These are phyloP conservation scores for Bombus haemorrhoidalis DNA, from an alignment of 1,140 invertebrate genomes.

Conservation along the genomic window DNA sequence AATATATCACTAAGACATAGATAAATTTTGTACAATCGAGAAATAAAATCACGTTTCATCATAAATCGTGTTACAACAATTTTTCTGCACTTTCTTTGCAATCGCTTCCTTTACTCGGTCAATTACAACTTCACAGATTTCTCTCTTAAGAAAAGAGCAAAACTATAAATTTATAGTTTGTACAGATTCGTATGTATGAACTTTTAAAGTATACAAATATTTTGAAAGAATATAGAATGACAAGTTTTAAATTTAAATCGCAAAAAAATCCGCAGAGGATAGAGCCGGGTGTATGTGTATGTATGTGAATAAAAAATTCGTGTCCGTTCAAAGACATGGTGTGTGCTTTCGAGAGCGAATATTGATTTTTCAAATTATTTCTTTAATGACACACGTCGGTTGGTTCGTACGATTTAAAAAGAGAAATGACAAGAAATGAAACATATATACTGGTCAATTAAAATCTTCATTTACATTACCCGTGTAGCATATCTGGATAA, in stretches of 20 bases:
- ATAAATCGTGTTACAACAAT: too few relatives aligned
- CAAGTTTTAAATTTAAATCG: not conserved
- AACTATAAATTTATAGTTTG: too few relatives aligned
- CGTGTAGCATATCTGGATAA: not conserved
- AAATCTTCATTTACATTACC: not conserved
- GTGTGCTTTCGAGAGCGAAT: not conserved
- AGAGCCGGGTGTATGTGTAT: too few relatives aligned
- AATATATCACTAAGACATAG: too few relatives aligned
- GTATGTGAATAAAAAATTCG: not conserved
- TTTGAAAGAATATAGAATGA: not conserved
- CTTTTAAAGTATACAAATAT: not conserved
- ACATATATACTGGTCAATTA: not conserved
- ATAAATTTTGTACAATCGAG: too few relatives aligned
- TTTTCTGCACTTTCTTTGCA: too few relatives aligned
- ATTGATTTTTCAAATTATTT: not conserved
- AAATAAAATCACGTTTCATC: too few relatives aligned
- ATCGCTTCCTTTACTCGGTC: too few relatives aligned
- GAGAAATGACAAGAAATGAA: not conserved
- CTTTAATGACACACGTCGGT: not conserved
- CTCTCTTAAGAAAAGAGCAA: too few relatives aligned
- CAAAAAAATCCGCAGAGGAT: not conserved
- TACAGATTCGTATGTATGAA: too few relatives aligned
- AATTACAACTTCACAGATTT: too few relatives aligned
- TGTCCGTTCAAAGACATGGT: not conserved
- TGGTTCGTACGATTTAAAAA: not conserved